These are phyloP conservation scores for Basileuterus tristriatus DNA, from an alignment of 2,797 vertebrate species.

Conservation along the genomic window DNA sequence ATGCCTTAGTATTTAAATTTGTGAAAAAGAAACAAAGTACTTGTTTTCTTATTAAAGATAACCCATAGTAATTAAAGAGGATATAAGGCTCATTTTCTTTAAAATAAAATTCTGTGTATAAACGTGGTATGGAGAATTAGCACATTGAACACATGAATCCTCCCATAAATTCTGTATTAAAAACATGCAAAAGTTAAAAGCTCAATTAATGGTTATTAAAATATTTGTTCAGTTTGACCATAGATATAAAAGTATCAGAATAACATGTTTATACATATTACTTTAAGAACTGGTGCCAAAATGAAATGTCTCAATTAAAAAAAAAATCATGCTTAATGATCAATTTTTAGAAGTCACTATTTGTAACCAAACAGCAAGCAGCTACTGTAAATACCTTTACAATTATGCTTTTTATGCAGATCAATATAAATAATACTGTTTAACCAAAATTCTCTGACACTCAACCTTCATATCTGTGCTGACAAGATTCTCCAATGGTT, in stretches of 20 bases:
- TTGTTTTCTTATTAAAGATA: background rate
- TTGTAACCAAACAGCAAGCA: constrained; percentile 11
- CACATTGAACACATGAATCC: background rate
- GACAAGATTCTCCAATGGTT: constrained; percentile 76
- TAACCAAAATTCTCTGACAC: constrained; percentile 64
- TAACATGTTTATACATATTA: background rate
- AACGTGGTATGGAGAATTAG: background rate
- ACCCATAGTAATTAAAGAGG: background rate
- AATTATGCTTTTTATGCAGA: constrained; percentile 38
- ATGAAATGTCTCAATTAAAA: background rate
- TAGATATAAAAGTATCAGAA: background rate
- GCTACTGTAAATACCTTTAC: constrained; percentile 25
- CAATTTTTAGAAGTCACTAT: background rate
- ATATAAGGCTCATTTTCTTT: background rate
- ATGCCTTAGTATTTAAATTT: background rate
- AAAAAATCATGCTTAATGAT: background rate
- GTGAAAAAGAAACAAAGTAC: background rate
- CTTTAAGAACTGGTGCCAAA: background rate
- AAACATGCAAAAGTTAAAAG: background rate
- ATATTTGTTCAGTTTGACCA: background rate
- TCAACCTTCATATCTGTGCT: constrained; percentile 72
- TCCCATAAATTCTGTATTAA: background rate
- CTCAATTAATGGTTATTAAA: background rate
- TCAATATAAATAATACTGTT: constrained; percentile 55
- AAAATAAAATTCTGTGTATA: background rate